Evolutionary conservation across 2,888 invertebrate species (phyloP).

Genomic region (Hanleya hanleyi): DNA sequence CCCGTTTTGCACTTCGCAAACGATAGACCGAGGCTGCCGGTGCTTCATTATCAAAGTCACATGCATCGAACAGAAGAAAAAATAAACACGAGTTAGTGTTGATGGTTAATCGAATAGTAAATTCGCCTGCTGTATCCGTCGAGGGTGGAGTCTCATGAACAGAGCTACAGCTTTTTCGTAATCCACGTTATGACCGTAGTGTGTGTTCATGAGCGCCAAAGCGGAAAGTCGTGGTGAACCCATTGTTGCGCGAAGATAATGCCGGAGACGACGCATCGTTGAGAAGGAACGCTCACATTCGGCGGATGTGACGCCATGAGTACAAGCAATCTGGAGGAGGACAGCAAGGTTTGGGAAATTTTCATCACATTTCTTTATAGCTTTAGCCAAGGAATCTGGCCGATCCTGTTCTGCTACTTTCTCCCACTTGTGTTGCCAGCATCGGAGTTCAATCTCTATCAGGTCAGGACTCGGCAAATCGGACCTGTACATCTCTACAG

Average conservation of each 20-base stretch:
- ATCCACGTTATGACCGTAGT: slow-evolving; percentile 16
- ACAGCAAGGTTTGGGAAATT: slow-evolving; percentile 3
- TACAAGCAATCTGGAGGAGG: not conserved
- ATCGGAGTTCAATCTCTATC: not conserved
- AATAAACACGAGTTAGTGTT: no score
- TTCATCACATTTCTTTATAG: not conserved
- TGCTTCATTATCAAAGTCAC: no score
- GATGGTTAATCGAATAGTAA: slow-evolving; percentile 14
- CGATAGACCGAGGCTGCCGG: no score
- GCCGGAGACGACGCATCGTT: not conserved
- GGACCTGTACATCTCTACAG: not conserved
- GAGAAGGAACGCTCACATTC: slow-evolving; percentile 8
- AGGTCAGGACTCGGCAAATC: slow-evolving; percentile 3
- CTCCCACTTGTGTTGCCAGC: slow-evolving; percentile 4
- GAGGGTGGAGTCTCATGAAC: slow-evolving; percentile 13
- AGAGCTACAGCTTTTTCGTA: slow-evolving; percentile 8
- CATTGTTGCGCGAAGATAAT: slow-evolving; percentile 11
- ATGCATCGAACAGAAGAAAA: no score
- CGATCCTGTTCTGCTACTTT: not conserved
- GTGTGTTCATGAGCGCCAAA: slow-evolving; percentile 22
- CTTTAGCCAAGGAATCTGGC: not conserved
- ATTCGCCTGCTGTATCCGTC: slow-evolving; percentile 57
- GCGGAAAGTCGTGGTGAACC: slow-evolving; percentile 5
- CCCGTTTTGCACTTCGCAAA: no score
- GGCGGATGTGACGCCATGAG: not conserved